Evolutionary conservation across 2,888 invertebrate genomes (phyloP), one percentile per base, ranked within the genome.

Genomic region (Hetaerina titia): DNA sequence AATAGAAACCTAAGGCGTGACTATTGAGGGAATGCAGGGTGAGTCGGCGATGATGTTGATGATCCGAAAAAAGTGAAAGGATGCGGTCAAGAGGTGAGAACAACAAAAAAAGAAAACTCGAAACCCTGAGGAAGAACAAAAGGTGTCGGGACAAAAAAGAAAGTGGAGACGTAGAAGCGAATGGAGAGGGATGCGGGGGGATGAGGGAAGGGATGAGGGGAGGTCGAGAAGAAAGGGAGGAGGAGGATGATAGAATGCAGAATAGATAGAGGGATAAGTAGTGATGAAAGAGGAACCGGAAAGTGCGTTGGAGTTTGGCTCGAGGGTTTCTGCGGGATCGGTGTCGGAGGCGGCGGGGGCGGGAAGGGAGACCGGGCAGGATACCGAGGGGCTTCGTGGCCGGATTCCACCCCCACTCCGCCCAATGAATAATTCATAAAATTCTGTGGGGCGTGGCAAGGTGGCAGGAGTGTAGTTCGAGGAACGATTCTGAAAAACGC

Each of bases 371-470:
- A 45, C 45, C 4, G 45, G 25, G 81, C 31, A 11, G 13, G 81
- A 81, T 45, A 45, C 45, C 1, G 45, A 45, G 45, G 45, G 45
- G 45, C 45, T 45, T 45, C 45, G 45, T 45, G 81, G 81, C 25
- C 81, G 81, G 81, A 31, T 25, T 81, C 31, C 13, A 81, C 81
- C 9, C 81, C 81, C 81, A 8, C 81, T 7, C 81, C 81, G 81
- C 25, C 81, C 81, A 81, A 81, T 81, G 81, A 81, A 81, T 81
- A 81, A 81, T 81, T 25, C 81, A 81, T 81, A 25, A 81, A 81
- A 81, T 81, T 25, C 81, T 81, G 45, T 45, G 45, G 45, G 45
- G 45, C 45, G 45, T 45, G 81, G 81, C 31, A 13, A 81, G 81
- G 81, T 31, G 81, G 81, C 31, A 31, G 81, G 81, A 81, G 81